Evolutionary conservation across 2,888 invertebrate genomes (phyloP), one percentile per base, ranked within the genome.

Genomic region (Cremastobaeus sp.): DNA sequence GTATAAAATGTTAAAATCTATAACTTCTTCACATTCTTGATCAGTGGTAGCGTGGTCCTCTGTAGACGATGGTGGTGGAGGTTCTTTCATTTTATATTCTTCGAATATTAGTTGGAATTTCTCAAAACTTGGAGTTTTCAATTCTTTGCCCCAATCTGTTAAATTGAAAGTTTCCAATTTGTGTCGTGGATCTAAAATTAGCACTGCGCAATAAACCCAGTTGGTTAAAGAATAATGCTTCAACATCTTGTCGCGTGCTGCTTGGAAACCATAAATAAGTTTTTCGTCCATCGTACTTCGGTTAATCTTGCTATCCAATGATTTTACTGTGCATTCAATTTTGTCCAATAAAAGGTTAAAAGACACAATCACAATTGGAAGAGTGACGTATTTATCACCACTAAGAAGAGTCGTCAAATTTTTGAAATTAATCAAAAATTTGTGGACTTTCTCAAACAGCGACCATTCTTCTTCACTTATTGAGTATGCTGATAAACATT

Each of bases 361-460:
- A 5, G 35, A 55, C 11, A 69, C 57, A 35, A 76, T 39, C 14
- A 74, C 35, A 12, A 59, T 20, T 21, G 64, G 68, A 17, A 74
- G 34, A 6, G 74, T 66, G 12, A 72, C 73, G 73, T 70, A 76
- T 59, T 73, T 69, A 52, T 78, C 71, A 57, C 65, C 70, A 30
- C 54, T 62, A 75, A 72, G 30, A 18, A 34, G 37, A 37, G 54
- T 72, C n/a, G 66, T 50, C 1, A 74, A 45, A 47, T 50, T 45
- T 43, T 69, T 65, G n/a, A 35, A 35, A 35, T 35, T 35, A 2
- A 35, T 11, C 15, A 35, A 35, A 35, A 35, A 35, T 14, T 76
- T 73, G 14, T 64, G 15, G 9, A 75, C 8, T 62, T 50, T 34
- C 41, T 66, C 41, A 6, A 66, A 37, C 14, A 71, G 15, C 20